Conservation (phyloP, 2,113 vertebrate genomes). For the Megaceryle maxima region DNA sequence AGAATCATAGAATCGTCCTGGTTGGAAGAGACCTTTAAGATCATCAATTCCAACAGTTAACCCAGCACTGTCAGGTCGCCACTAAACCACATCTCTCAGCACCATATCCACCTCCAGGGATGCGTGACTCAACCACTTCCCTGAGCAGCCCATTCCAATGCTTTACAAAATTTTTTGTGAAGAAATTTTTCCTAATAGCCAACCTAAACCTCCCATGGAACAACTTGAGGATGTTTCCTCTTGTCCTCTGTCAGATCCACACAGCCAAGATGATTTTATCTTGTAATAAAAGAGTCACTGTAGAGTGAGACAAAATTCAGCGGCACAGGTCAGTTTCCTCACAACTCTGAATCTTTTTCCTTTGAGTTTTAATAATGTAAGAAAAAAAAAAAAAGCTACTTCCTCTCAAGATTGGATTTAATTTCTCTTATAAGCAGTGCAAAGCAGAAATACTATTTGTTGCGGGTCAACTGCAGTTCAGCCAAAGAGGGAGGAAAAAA, state of each 20-base stretch:
- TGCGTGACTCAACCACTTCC: too few species aligned
- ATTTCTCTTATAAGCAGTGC: background rate
- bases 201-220: too few species aligned
- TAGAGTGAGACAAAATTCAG: background rate
- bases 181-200: too few species aligned
- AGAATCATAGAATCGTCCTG: too few species aligned
- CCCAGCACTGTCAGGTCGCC: too few species aligned
- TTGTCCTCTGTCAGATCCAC: background rate
- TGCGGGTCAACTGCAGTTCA: background rate
- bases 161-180: too few species aligned
- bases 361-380: background rate
- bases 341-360: background rate
- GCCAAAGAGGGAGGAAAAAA: fast-evolving
- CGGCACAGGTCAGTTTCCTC: background rate
- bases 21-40: too few species aligned
- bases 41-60: too few species aligned
- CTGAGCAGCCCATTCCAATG: too few species aligned
- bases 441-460: background rate
- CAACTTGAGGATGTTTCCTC: too few species aligned
- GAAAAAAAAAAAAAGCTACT: background rate
- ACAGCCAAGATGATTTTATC: background rate
- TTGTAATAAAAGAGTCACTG: background rate
- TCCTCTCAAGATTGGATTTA: background rate
- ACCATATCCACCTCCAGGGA: too few species aligned
- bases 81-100: too few species aligned